These are phyloP conservation scores for Mycteria americana DNA, from an alignment of 2,797 vertebrate genomes.

Conservation along the genomic window DNA sequence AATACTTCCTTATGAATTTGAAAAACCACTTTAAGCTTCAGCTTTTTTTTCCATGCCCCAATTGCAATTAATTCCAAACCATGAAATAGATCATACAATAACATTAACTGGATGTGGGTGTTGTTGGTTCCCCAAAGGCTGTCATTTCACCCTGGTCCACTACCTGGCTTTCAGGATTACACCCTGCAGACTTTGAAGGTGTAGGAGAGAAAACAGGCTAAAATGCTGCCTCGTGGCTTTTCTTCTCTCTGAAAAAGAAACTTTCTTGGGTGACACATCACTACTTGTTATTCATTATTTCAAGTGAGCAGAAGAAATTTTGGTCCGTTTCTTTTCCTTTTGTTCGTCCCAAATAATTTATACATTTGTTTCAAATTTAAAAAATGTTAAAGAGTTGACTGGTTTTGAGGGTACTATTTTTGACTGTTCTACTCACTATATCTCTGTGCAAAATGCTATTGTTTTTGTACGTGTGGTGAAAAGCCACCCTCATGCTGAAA, in stretches of 20 bases:
- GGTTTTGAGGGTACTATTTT: neutral
- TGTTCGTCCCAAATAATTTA: neutral
- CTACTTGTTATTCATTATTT: neutral
- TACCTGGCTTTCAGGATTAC: neutral
- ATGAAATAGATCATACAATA: constrained; percentile 31
- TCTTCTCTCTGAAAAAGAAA: neutral
- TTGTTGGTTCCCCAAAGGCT: constrained; percentile 19
- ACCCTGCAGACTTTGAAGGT: neutral
- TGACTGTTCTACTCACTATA: neutral
- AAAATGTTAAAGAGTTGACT: neutral
- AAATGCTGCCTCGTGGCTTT: neutral
- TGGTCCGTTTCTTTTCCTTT: neutral
- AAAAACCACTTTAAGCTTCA: constrained; percentile 31
- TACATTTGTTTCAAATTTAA: neutral
- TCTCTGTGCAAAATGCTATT: neutral
- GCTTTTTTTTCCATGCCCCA: constrained; percentile 12
- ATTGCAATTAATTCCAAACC: constrained; percentile 56
- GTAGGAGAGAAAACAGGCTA: neutral
- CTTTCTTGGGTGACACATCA: neutral
- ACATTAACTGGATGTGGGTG: constrained; percentile 4
- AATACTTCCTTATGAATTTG: constrained; percentile 52
- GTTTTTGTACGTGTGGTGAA: neutral
- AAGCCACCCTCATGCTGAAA: neutral
- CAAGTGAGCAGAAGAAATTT: neutral
- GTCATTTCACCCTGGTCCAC: neutral